Evolutionary conservation across 2,113 vertebrate species (phyloP).

Genomic region (Tachuris rubrigastra): DNA sequence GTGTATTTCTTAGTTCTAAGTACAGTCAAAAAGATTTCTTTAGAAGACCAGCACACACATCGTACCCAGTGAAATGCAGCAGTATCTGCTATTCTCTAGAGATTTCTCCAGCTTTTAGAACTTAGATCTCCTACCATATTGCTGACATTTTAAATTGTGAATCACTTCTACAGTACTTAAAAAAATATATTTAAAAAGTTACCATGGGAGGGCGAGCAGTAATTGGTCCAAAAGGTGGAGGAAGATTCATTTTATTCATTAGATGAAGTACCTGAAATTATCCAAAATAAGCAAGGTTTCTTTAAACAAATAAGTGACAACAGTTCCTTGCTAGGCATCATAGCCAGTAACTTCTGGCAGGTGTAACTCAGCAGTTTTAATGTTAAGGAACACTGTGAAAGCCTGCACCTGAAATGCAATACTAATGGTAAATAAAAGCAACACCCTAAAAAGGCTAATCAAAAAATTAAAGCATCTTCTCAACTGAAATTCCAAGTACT

Average conservation of each 20-base stretch:
- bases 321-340: neutral
- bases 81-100: neutral
- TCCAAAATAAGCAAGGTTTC: neutral
- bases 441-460: neutral
- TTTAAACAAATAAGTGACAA: neutral
- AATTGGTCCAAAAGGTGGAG: conserved; percentile 91
- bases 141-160: neutral
- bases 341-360: neutral
- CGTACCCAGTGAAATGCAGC: neutral
- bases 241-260: conserved; percentile 99
- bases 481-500: neutral
- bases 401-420: neutral
- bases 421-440: neutral
- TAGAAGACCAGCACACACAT: neutral
- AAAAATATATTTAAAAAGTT: conserved; percentile 31
- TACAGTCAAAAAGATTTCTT: neutral
- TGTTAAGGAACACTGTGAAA: neutral
- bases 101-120: neutral
- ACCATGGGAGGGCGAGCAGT: conserved; percentile 90
- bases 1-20: neutral
- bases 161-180: neutral
- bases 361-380: neutral
- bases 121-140: neutral
- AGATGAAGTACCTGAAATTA: conserved; percentile 91
- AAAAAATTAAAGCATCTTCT: neutral